Evolutionary conservation across 2,113 vertebrate species (phyloP), one percentile per base, ranked within the genome.

Genomic region (Scalopus aquaticus): DNA sequence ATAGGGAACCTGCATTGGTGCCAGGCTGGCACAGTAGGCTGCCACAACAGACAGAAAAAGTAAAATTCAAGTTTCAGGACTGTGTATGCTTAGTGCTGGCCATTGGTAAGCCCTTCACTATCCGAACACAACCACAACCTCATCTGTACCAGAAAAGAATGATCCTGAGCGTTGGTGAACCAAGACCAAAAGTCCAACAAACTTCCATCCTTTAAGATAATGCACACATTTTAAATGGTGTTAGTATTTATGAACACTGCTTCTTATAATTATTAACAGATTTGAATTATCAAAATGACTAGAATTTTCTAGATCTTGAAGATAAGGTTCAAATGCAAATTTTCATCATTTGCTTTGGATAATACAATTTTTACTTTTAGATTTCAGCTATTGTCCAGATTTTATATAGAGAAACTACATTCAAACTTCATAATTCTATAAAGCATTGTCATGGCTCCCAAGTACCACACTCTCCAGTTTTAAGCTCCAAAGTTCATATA

Each of bases 401-500:
- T 73, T 73, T 89, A 74, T 39, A 54, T 82, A 72, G 87, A 39
- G 51, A 77, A 92, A 91, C 8, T 54, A 39, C 77, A 82, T 32
- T 72, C 69, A 72, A 72, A 88, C 58, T 56, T 69, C 39, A 28
- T 37, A 83, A 65, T 26, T 56, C 58, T 19, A 62, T n/a, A 49
- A 72, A 39, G 7, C 39, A 42, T 35, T 56, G 65, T 77, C 77
- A 54, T 0, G 32, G 88, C 79, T 32, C 62, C n/a, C 5, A 42
- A 70, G 26, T 72, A 46, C 46, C 3, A 7, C 3, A 24, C 30
- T 17, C 87, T 86, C 54, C 30, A 64, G 79, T 64, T 76, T 65
- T 70, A 73, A 87, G 39, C 62, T 44, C 73, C 87, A 64, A 76
- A 70, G 70, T 89, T 89, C 17, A 89, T 56, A 93, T 64, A 76